phyloP scores from a whole-genome alignment of 2,888 invertebrate species.

The Drosophila barbarae region DNA sequence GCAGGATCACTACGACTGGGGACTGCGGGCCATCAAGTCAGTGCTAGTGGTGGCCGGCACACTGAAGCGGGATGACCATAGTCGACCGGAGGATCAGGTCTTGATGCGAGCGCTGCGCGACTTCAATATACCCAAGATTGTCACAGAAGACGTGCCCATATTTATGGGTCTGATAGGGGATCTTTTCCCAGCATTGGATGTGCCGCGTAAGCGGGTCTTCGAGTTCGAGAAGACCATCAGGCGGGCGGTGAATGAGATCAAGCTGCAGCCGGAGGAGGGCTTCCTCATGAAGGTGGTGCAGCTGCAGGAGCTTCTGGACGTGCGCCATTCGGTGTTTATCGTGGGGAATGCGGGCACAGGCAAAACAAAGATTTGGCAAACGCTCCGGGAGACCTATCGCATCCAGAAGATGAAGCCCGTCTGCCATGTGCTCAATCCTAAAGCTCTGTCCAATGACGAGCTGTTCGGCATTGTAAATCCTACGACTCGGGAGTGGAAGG shows the following conservation, averaged over 20 bases:
- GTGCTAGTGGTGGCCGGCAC: conserved; percentile 97
- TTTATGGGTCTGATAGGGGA: conserved; percentile 98
- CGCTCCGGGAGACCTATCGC: conserved; percentile 88
- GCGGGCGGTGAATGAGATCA: conserved; percentile 89
- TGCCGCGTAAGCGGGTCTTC: conserved; percentile 91
- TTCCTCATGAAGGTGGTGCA: conserved; percentile 95
- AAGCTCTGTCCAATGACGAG: conserved; percentile 96
- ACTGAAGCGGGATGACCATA: conserved; percentile 89
- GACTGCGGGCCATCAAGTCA: conserved; percentile 97
- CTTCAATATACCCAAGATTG: conserved; percentile 96
- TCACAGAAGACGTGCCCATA: conserved; percentile 94
- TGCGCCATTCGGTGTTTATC: conserved; percentile 96
- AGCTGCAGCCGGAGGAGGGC: conserved; percentile 94
- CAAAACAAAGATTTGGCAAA: conserved; percentile 96
- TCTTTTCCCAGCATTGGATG: conserved; percentile 94
- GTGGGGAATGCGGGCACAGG: conserved; percentile 94
- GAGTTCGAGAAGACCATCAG: conserved; percentile 92
- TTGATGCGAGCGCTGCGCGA: conserved; percentile 96
- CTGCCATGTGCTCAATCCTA: conserved; percentile 94
- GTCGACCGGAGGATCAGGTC: conserved; percentile 94
- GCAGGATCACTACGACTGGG: conserved; percentile 99
- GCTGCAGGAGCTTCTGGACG: conserved; percentile 94
- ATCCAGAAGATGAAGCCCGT: conserved; percentile 86
- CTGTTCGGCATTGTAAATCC: conserved; percentile 96
- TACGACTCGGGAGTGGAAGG: conserved; percentile 95